Conservation (phyloP, 1,140 invertebrate genomes). For the Monochamus saltuarius region DNA sequence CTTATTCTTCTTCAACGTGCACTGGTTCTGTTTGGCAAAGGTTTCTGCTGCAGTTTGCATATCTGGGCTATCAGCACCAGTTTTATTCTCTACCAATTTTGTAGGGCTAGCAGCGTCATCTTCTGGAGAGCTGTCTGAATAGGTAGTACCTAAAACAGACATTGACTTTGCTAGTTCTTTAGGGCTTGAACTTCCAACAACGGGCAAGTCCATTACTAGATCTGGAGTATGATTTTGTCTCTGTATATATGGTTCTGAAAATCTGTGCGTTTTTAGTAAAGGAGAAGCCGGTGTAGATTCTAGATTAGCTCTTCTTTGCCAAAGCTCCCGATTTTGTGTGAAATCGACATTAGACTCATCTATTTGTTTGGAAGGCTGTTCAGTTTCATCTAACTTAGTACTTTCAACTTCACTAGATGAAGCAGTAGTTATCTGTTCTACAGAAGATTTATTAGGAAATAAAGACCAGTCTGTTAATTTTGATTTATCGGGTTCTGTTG, state of each 20-base stretch:
- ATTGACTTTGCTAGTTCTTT: slow-evolving; percentile 57
- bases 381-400: slow-evolving; percentile 1
- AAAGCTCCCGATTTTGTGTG: slow-evolving; percentile 59
- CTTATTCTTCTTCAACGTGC: slow-evolving; percentile 77
- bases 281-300: slow-evolving; percentile 50
- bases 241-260: slow-evolving; percentile 53
- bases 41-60: slow-evolving; percentile 72
- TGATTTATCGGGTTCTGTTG: neutral
- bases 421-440: neutral
- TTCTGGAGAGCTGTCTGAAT: slow-evolving; percentile 27
- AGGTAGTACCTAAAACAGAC: slow-evolving; percentile 36
- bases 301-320: slow-evolving; percentile 62
- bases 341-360: slow-evolving; percentile 47
- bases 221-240: slow-evolving; percentile 77
- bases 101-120: slow-evolving; percentile 36
- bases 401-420: neutral
- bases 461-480: too few species aligned
- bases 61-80: slow-evolving; percentile 64
- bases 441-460: neutral
- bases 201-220: slow-evolving; percentile 84
- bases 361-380: slow-evolving; percentile 30
- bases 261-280: slow-evolving; percentile 51
- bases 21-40: slow-evolving; percentile 78
- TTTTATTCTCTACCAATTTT: slow-evolving; percentile 36
- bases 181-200: slow-evolving; percentile 51